Evolutionary conservation across 2,113 vertebrate species (phyloP).

Genomic region (Strix aluco): DNA sequence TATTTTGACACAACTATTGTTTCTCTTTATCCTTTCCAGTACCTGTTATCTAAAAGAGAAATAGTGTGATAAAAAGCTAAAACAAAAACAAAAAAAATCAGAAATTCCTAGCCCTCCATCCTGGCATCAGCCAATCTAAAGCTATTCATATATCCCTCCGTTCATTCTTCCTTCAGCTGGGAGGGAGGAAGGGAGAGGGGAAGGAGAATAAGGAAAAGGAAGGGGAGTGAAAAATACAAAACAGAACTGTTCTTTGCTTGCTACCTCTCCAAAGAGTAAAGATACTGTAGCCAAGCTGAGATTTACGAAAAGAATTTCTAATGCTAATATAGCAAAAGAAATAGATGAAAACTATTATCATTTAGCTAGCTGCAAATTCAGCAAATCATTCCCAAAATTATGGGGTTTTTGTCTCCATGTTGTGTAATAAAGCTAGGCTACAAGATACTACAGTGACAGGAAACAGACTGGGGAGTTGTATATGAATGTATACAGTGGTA

Average conservation of each 20-base stretch:
- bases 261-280: not conserved
- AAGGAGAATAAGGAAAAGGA: not conserved
- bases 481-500: not conserved
- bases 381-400: not conserved
- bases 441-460: not conserved
- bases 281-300: not conserved
- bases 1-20: not conserved
- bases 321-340: not conserved
- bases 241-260: not conserved
- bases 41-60: not conserved
- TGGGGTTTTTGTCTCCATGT: not conserved
- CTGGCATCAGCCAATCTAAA: not conserved
- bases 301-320: not conserved
- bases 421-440: not conserved
- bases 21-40: not conserved
- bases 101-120: not conserved
- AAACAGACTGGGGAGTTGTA: not conserved
- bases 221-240: not conserved
- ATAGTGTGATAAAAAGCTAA: not conserved
- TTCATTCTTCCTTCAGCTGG: not conserved
- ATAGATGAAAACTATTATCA: not conserved
- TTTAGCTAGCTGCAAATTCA: not conserved
- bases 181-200: not conserved
- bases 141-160: not conserved
- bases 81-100: not conserved